Evolutionary conservation across 2,888 invertebrate genomes (phyloP), one percentile per base, ranked within the genome.

Genomic region (Carcina quercana): DNA sequence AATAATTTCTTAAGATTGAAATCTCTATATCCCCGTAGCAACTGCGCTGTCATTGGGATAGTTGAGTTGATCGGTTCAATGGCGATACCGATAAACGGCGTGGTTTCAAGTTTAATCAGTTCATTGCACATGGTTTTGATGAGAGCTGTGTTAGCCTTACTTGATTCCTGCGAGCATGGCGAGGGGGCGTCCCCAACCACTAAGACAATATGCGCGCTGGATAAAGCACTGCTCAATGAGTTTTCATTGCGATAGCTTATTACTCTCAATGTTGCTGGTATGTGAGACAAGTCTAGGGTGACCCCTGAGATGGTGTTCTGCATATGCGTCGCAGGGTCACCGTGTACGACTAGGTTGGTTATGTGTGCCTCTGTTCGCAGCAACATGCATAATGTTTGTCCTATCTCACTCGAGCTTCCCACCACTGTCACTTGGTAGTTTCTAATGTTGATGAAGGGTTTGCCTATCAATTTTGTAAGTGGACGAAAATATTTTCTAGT

Each of bases 1-100:
- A 95, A 93, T 13, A 87, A 47, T 40, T 74, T 76, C 34, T 83
- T 87, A 2, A 88, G 83, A 47, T 93, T 89, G 59, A 86, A 89
- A 13, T 86, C 49, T 4, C 74, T 72, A 20, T 60, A 37, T 34
- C 55, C 60, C 32, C 53, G 53, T 51, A 85, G 59, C 8, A 80
- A 51, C 47, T 84, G 80, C 1, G 82, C 75, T 5, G 73, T 71
- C 56, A 85, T 68, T 1, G 85, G 85, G 1, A 85, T 64, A 0
- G 76, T 46, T 1, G 61, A 56, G 43, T 85, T 85, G 2, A 85
- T 56, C 1, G 85, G 85, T 35, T 85, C 84, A 0, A 78, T 75
- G 29, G 71, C 61, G 40, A 85, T 69, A 3, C 73, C 76, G 5
- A 84, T 41, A 35, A 82, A 64, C 3, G 85, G 82, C 41, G 69